Percentiles rank a stretch among this genome's conserved stretches.
Evolutionary conservation across 30 jellyfish, hydroid and myxozoan species (phyloP).

Genomic region (Nemopilema nomurai): DNA sequence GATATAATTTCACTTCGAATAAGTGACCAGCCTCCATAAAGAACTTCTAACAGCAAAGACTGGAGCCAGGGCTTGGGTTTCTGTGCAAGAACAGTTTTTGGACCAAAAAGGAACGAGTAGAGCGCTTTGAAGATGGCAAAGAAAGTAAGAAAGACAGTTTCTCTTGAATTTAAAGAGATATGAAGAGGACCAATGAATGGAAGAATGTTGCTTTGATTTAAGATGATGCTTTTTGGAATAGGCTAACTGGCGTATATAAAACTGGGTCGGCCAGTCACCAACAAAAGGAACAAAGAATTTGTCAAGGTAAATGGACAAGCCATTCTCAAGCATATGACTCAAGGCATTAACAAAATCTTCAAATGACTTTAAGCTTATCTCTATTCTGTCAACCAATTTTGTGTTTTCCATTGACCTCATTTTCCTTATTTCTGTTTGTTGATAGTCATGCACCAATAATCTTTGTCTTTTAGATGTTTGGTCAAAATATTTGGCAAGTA

Average conservation of each 20-base stretch:
- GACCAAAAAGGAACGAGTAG: slow-evolving; percentile 35
- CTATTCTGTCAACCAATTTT: slow-evolving; percentile 14
- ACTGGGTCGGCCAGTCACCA: slow-evolving; percentile 62
- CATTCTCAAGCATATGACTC: slow-evolving; percentile 44
- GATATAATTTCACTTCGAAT: slow-evolving; percentile 12
- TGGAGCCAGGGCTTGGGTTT: slow-evolving; percentile 61
- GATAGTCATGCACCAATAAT: slow-evolving; percentile 4
- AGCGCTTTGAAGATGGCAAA: slow-evolving; percentile 33
- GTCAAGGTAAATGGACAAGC: slow-evolving; percentile 45
- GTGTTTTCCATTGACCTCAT: slow-evolving; percentile 19
- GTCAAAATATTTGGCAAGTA: slow-evolving; percentile 22
- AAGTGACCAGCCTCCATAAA: slow-evolving; percentile 53
- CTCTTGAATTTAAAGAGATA: slow-evolving; percentile 51
- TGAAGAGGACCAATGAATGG: slow-evolving; percentile 53
- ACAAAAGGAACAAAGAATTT: slow-evolving; percentile 52
- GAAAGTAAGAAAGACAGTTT: slow-evolving; percentile 35
- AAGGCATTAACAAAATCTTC: slow-evolving; percentile 7
- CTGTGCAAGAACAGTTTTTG: slow-evolving; percentile 46
- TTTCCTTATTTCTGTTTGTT: slow-evolving; percentile 20
- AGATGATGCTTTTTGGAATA: slow-evolving; percentile 5
- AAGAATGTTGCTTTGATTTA: slow-evolving; percentile 6
- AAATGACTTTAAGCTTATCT: slow-evolving; percentile 12
- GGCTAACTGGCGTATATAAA: slow-evolving; percentile 38
- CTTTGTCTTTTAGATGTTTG: slow-evolving; percentile 22
- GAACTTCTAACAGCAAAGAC: slow-evolving; percentile 51